Base-by-base conservation (phyloP, 2,888 invertebrate genomes). In the Lissonota sp. region DNA sequence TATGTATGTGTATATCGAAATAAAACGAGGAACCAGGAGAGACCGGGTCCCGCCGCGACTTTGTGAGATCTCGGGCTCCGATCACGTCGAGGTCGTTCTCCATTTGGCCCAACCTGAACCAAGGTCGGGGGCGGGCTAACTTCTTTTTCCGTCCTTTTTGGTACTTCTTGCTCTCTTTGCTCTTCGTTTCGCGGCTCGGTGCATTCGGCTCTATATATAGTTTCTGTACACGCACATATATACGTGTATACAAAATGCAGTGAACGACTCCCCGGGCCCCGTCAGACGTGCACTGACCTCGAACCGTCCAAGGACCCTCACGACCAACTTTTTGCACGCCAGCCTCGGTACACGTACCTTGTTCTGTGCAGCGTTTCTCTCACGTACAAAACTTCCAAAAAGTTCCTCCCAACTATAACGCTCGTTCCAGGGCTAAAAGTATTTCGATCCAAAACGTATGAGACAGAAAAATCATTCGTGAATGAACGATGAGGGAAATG, bases 81-180 rank as follows among this genome's bases (percentile, higher is more conserved):
- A 66, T 75, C 58, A 10, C 49, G 58, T 82, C 85, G 88, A 90
- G 89, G 87, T 80, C 88, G 84, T 73, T 79, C 76, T 60, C 76
- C 80, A 87, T 84, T 88, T 87, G 86, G 88, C 83, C 84, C 76
- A 87, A 86, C 86, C 84, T 83, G 84, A 79, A 70, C 82, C 87
- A 90, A 90, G 91, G 90, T 89, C 90, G 89, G 87, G 87, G 89
- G 89, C 89, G 89, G 89, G 82, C 88, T 67, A 75, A 26, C 26
- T 26, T 26, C 80, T 82, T 26, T 62, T 71, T 70, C 62, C 26
- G 60, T 71, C 57, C 10, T 42, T 64, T 37, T 67, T 67, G 5
- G 14, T 51, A 42, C 53, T 44, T 67, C 44, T 44, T 71, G 39
- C 74, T 78, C 66, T 75, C 74, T 49, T 66, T 58, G 63, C 76